Evolutionary conservation across 2,797 vertebrate species (phyloP).

Genomic region (Oreonectes daqikongensis): DNA sequence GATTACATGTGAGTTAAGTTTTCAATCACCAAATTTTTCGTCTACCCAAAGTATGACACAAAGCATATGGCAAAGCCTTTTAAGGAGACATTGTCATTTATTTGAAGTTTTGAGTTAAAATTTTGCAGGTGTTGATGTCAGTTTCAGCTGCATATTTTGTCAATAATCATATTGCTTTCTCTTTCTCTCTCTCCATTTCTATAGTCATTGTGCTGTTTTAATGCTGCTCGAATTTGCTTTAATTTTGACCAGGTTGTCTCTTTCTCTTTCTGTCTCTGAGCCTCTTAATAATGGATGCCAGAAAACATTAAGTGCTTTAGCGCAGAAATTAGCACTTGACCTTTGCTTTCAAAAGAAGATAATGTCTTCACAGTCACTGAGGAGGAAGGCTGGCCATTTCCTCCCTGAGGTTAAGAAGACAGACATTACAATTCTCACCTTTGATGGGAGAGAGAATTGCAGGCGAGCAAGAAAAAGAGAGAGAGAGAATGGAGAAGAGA

Average conservation of each 20-base stretch:
- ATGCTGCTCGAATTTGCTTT: constrained; percentile 27
- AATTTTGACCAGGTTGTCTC: constrained; percentile 39
- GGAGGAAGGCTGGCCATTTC: constrained; percentile 66
- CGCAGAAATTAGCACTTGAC: constrained; percentile 71
- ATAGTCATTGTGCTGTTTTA: constrained; percentile 9
- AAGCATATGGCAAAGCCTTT: no score
- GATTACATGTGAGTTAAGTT: neutral
- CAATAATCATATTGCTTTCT: no score
- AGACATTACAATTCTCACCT: constrained; percentile 56
- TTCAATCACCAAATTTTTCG: no score
- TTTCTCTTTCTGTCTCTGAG: constrained; percentile 38
- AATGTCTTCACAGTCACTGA: constrained; percentile 63
- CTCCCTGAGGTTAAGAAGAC: constrained; percentile 61
- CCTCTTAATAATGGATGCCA: constrained; percentile 69
- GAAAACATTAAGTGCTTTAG: constrained; percentile 70
- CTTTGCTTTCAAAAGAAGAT: constrained; percentile 60
- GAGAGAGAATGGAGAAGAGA: neutral
- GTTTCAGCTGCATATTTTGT: no score
- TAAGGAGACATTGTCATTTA: no score
- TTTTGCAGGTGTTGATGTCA: no score
- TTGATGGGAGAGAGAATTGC: constrained; percentile 45
- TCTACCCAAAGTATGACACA: no score
- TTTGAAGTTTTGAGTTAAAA: no score
- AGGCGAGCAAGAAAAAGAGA: constrained; percentile 39
- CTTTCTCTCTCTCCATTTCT: constrained; percentile 10